Base-by-base conservation (phyloP, 30 jellyfish, hydroid and myxozoan species). In the Mastigias papua region DNA sequence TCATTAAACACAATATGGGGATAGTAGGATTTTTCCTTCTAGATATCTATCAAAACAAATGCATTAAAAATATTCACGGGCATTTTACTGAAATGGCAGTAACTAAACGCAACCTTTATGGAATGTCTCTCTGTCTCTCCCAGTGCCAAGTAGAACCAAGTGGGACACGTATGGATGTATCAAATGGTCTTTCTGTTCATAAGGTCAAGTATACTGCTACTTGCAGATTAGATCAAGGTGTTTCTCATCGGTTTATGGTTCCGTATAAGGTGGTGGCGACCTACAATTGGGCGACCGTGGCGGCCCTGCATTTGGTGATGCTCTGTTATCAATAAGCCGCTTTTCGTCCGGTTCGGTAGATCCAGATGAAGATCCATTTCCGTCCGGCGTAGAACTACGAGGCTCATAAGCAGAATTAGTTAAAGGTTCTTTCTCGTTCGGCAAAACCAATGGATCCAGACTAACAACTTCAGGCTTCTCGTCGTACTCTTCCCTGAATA, bases 271-370 rank as follows among this genome's bases (percentile, higher is more conserved):
- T 17, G 97, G 97, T 21, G 97, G 97, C 48, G 97, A 88, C 58
- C 97, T 69, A 37, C 79, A 78, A 34, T 69, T 86, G 46, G 91
- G 97, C 69, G 89, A 75, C 49, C 92, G 70, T 6, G 91, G 97
- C 23, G 98, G 90, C 50, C 93, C 93, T 21, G 98, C 91, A 32
- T 96, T 66, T n/a, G 85, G 91, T 48, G 82, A 71, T 0, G 81
- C 75, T 34, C 81, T 79, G 28, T 77, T 64, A 15, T 76, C 89
- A 20, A 94, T 66, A 17, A 70, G 95, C n/a, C 88, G 93, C 35
- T 84, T 89, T 27, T 94, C 98, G 37, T 94, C 98, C 17, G 83
- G 82, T 29, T 90, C 98, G 17, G 97, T 89, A 25, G 98, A 88
- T 30, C 46, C 91, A 15, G 95, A 79, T n/a, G 98, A 88, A 6